These are phyloP conservation scores for Allacma fusca DNA, from an alignment of 2,888 invertebrate species.

Conservation along the genomic window DNA sequence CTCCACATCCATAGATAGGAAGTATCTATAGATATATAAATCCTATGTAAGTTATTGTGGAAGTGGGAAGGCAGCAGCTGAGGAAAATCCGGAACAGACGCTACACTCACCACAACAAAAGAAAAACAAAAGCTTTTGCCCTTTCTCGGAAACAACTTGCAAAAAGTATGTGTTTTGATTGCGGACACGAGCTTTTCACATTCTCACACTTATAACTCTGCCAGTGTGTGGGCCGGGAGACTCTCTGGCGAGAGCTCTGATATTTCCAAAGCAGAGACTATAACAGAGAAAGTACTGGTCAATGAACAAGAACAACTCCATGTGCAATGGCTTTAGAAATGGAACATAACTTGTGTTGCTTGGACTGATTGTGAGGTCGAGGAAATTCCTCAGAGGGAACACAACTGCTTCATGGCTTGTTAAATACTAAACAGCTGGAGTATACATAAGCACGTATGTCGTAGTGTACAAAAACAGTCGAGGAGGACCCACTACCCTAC, in stretches of 20 bases:
- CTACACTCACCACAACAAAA: not conserved
- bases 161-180: constrained; percentile 36
- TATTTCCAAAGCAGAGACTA: not conserved
- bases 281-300: not conserved
- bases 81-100: not conserved
- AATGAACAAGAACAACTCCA: not conserved
- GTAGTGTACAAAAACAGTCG: not conserved
- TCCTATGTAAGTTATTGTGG: not conserved
- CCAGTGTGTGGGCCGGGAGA: too few species aligned
- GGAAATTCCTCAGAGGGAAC: not conserved
- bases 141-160: not conserved
- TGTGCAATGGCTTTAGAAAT: not conserved
- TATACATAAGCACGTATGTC: not conserved
- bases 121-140: constrained; percentile 21
- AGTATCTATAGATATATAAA: too few species aligned
- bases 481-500: too few species aligned
- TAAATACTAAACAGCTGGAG: constrained; percentile 21
- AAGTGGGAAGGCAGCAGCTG: not conserved
- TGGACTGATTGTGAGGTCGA: constrained; percentile 2
- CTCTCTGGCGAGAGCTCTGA: too few species aligned
- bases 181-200: not conserved
- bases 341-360: constrained; percentile 2
- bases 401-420: constrained; percentile 26
- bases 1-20: too few species aligned
- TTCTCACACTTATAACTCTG: not conserved